These are phyloP conservation scores for Autographa pulchrina DNA, from an alignment of 2,888 invertebrate species.

Conservation along the genomic window DNA sequence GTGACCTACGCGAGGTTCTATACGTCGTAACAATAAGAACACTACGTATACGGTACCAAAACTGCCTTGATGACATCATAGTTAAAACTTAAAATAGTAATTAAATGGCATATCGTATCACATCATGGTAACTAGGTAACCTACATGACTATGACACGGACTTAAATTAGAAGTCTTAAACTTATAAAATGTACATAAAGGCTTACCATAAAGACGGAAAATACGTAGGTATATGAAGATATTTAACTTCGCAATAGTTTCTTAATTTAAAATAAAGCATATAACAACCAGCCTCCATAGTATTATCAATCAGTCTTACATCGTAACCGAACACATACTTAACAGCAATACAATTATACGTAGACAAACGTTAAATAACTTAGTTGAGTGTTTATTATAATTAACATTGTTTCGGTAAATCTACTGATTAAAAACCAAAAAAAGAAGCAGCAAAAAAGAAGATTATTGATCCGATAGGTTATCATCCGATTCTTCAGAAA, in stretches of 20 bases:
- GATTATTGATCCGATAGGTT: background rate
- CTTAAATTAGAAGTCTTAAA: background rate
- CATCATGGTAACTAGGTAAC: background rate
- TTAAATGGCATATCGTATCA: background rate
- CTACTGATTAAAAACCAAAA: background rate
- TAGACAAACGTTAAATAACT: background rate
- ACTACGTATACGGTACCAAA: background rate
- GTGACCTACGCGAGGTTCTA: background rate
- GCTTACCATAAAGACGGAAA: no score
- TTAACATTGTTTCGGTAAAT: no score
- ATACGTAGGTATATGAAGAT: no score
- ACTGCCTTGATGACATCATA: background rate
- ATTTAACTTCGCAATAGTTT: conserved; percentile 10
- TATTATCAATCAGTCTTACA: conserved; percentile 15
- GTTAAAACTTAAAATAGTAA: background rate
- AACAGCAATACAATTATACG: background rate
- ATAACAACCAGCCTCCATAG: no score
- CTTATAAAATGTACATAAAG: background rate
- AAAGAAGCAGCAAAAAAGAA: background rate
- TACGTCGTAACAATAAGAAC: background rate
- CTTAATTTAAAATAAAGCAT: conserved; percentile 1
- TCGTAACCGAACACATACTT: conserved; percentile 9
- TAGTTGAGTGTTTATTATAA: background rate
- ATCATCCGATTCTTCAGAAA: background rate
- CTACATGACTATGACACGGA: background rate